A percentile compares a stretch with the other conserved stretches of the same genome.
Evolutionary conservation across 2,888 invertebrate species (phyloP).

Genomic region (Onchidella celtica): DNA sequence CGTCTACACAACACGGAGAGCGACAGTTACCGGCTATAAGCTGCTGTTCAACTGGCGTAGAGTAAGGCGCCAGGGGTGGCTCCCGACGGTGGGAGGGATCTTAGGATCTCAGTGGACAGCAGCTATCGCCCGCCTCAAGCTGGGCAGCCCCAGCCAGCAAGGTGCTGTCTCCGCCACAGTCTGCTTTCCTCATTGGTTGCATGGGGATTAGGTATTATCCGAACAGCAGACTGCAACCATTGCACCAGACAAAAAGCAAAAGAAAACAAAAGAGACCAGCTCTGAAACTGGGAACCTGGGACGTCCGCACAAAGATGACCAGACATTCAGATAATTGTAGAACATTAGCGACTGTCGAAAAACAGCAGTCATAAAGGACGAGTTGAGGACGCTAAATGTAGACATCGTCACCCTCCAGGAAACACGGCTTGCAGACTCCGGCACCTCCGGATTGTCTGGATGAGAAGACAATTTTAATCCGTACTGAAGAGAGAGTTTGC

Average conservation of each 20-base stretch:
- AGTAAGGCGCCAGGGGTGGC: conserved; percentile 4
- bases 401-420: no score
- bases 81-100: background rate
- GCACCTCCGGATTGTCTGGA: no score
- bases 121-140: conserved; percentile 20
- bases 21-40: background rate
- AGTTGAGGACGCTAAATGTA: no score
- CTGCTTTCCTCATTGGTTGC: background rate
- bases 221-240: background rate
- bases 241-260: background rate
- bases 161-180: conserved; percentile 4
- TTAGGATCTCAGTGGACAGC: background rate
- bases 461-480: no score
- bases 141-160: conserved; percentile 11
- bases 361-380: no score
- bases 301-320: no score
- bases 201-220: background rate
- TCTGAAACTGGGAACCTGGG: no score
- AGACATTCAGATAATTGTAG: no score
- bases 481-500: no score
- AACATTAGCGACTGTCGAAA: no score
- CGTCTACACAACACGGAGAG: conserved; percentile 2
- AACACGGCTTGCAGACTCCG: no score
- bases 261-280: no score
- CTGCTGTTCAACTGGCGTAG: background rate